Percentiles rank a stretch among this genome's conserved stretches.
Conservation (phyloP, 2,113 vertebrate species). For the Carassius auratus region DNA sequence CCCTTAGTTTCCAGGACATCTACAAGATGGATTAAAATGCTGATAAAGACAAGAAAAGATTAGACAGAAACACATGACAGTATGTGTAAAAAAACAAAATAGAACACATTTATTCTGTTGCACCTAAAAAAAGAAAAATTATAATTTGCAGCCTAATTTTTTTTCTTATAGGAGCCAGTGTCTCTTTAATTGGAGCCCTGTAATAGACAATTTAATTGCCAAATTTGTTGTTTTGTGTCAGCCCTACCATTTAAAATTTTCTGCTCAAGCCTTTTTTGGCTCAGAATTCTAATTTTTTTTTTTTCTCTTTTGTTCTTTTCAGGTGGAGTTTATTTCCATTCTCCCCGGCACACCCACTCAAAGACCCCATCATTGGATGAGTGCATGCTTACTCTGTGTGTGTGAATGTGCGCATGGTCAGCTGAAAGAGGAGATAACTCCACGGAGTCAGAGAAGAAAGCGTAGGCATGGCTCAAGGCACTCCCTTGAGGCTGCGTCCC, state of each 20-base stretch:
- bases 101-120: no score
- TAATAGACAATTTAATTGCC: no score
- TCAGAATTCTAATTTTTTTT: neutral
- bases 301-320: neutral
- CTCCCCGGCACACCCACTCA: neutral
- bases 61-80: no score
- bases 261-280: neutral
- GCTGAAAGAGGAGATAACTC: constrained; percentile 15
- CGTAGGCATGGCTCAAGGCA: constrained; percentile 44
- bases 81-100: no score
- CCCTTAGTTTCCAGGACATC: no score
- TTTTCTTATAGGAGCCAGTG: no score
- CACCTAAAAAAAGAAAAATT: no score
- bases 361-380: constrained; percentile 1
- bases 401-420: constrained; percentile 13
- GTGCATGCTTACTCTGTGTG: neutral
- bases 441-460: constrained; percentile 1
- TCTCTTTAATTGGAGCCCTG: no score
- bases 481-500: constrained; percentile 34
- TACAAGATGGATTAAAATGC: no score
- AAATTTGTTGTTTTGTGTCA: no score
- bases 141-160: no score
- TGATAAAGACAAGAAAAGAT: no score
- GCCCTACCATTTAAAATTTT: neutral
- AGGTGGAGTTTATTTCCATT: constrained; percentile 38